Percentiles rank a stretch among this genome's conserved stretches.
Conservation (phyloP, 2,113 vertebrate species). For the Muntiacus reevesi region DNA sequence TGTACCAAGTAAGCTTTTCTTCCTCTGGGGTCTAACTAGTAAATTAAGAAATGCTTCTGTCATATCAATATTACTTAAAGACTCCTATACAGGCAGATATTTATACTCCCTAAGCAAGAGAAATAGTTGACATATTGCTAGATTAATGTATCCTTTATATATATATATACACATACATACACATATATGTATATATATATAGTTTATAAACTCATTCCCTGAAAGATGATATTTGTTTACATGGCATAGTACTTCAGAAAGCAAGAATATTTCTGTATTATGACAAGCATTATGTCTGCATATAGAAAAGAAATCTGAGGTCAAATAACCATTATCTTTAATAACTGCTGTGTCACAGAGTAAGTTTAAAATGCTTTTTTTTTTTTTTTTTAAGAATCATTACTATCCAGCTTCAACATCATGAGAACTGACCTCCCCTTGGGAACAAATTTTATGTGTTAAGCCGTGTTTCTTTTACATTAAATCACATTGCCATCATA, state of each 20-base stretch:
- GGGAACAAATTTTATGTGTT: conserved; percentile 58
- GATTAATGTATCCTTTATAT: neutral
- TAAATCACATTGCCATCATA: conserved; percentile 60
- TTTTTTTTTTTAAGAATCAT: conserved; percentile 59
- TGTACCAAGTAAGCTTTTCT: neutral
- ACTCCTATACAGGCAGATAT: neutral
- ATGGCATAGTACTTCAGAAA: neutral
- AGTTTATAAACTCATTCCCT: neutral
- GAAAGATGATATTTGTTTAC: conserved; percentile 22
- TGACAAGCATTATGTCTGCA: neutral
- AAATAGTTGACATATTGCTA: neutral
- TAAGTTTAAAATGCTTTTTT: conserved; percentile 53
- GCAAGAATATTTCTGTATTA: neutral
- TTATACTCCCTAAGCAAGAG: neutral
- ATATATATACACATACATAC: neutral
- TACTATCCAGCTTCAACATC: conserved; percentile 36
- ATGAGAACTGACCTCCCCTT: conserved; percentile 53
- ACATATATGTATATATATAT: neutral
- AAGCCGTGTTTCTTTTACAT: conserved; percentile 46
- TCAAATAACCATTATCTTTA: neutral
- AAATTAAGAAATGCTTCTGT: neutral
- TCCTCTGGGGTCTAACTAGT: neutral
- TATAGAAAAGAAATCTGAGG: conserved; percentile 7
- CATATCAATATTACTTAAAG: neutral
- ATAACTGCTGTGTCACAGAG: neutral